Evolutionary conservation across 2,797 vertebrate genomes (phyloP).

Genomic region (Naso thynnoides): DNA sequence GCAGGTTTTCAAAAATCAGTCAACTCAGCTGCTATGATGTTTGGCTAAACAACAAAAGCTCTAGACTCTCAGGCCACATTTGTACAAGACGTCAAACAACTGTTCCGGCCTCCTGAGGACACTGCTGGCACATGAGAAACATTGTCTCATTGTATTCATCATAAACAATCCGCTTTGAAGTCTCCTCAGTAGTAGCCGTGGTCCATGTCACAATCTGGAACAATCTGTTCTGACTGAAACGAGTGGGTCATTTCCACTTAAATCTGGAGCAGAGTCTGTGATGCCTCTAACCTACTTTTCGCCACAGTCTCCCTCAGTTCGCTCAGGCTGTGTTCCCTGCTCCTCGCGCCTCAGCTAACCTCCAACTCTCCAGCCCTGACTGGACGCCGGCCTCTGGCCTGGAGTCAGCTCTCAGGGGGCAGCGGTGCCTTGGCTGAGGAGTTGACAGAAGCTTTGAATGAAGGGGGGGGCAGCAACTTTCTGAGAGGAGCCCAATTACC

Average conservation of each 20-base stretch:
- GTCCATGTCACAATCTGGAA: slow-evolving; percentile 45
- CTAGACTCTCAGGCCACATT: neutral
- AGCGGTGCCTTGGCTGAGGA: slow-evolving; percentile 5
- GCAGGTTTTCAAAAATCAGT: slow-evolving; percentile 6
- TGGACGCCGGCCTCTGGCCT: slow-evolving; percentile 10
- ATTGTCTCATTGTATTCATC: slow-evolving; percentile 8
- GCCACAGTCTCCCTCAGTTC: slow-evolving; percentile 20
- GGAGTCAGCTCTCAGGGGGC: slow-evolving; percentile 12
- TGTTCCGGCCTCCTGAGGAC: slow-evolving; percentile 1
- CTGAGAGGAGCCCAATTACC: slow-evolving; percentile 16
- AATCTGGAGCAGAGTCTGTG: slow-evolving; percentile 54
- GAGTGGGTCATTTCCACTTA: slow-evolving; percentile 46
- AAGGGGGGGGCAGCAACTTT: neutral
- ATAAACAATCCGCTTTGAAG: slow-evolving; percentile 3
- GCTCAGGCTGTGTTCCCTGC: neutral
- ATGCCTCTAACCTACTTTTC: slow-evolving; percentile 50
- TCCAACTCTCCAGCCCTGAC: slow-evolving; percentile 8
- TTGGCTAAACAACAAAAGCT: slow-evolving; percentile 2
- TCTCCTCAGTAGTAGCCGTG: neutral
- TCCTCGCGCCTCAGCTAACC: slow-evolving; percentile 22
- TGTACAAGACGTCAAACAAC: neutral
- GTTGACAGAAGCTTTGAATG: slow-evolving; percentile 33
- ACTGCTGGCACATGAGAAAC: neutral
- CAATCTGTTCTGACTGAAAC: slow-evolving; percentile 55
- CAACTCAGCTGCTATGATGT: neutral